Evolutionary conservation across 2,888 invertebrate species (phyloP).

Genomic region (Mythimna albipuncta): DNA sequence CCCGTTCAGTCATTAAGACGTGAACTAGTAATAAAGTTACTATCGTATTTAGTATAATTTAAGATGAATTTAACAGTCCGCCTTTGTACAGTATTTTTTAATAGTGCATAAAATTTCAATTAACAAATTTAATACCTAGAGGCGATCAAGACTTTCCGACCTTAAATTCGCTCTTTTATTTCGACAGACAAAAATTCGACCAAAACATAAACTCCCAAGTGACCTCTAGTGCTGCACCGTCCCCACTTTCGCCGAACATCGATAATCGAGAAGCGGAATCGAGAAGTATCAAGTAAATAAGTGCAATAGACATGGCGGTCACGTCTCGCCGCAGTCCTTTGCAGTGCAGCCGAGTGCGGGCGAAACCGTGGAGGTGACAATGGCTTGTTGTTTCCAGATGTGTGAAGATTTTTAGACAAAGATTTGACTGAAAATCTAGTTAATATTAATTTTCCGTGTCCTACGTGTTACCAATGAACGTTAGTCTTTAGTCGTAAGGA

Average conservation of each 20-base stretch:
- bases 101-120: too few relatives aligned
- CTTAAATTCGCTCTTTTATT: not conserved
- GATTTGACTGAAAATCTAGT: too few relatives aligned
- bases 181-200: not conserved
- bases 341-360: slow-evolving; percentile 69
- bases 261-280: slow-evolving; percentile 76
- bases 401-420: slow-evolving; percentile 23
- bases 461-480: too few relatives aligned
- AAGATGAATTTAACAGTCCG: too few relatives aligned
- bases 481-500: too few relatives aligned
- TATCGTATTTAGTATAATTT: too few relatives aligned
- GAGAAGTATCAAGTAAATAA: slow-evolving; percentile 79
- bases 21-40: too few relatives aligned
- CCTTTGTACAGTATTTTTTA: too few relatives aligned
- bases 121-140: too few relatives aligned
- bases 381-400: slow-evolving; percentile 50
- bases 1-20: too few relatives aligned
- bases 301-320: slow-evolving; percentile 77
- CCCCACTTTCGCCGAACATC: slow-evolving; percentile 69
- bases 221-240: slow-evolving; percentile 42
- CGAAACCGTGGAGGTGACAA: slow-evolving; percentile 54
- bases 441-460: too few relatives aligned
- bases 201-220: not conserved
- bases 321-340: slow-evolving; percentile 78
- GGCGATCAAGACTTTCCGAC: too few relatives aligned